Evolutionary conservation across 2,797 vertebrate genomes (phyloP), one percentile per base, ranked within the genome.

Genomic region (Fistularia commersonii): DNA sequence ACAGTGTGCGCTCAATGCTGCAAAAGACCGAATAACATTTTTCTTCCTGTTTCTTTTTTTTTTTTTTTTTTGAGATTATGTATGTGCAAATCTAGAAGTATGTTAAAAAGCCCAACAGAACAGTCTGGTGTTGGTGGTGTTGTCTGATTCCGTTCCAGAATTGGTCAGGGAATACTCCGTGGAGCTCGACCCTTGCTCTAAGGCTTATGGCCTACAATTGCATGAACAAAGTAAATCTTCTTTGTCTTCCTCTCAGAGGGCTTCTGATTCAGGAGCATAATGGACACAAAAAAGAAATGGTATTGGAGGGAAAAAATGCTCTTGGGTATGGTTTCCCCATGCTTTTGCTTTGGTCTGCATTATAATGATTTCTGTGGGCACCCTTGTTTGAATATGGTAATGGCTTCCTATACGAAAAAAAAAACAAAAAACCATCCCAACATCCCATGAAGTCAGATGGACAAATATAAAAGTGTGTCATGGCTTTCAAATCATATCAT

Each of bases 181-280:
- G 64, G 72, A 73, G 66, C 74, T 68, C 80, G 87, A 88, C 83
- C 83, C 68, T 73, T 77, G 82, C 83, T 87, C 51, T 58, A 58
- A 80, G 81, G 77, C 84, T 76, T 54, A 49, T 69, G 80, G 78
- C 83, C 82, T 77, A 85, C 82, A 88, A 80, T 68, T 61, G 56
- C 48, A 61, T 61, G 67, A 81, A 85, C 77, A 81, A 78, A 81
- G 74, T 67, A 80, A 72, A 85, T 83, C 72, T 74, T 74, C 78
- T 86, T 80, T 82, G 72, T 81, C 55, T 77, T 69, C 62, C 64
- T 68, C 68, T 78, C 59, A 23, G 64, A 75, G 79, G 72, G 55
- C 41, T 36, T 79, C 51, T 63, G 73, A 76, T 68, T 76, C 57
- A 57, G 64, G 61, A 71, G 60, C 64, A 76, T 79, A 83, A 87